Conservation (phyloP, 2,888 invertebrate genomes). For the Operophtera brumata region DNA sequence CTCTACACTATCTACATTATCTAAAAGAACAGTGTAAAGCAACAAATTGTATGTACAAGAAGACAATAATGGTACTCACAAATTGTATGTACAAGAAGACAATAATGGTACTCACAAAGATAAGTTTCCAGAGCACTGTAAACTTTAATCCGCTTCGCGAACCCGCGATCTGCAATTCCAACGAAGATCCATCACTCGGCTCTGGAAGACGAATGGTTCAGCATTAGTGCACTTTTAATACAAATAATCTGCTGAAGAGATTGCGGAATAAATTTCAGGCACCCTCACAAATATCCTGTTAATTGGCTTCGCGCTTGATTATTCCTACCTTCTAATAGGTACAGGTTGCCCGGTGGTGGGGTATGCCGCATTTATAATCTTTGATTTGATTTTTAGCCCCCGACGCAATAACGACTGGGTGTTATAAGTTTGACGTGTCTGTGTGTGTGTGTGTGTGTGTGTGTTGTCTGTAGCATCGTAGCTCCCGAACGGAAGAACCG, state of each 20-base stretch:
- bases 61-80: no score
- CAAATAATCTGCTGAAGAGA: conserved; percentile 18
- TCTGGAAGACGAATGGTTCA: conserved; percentile 26
- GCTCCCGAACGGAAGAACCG: no score
- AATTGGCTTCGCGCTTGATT: background rate
- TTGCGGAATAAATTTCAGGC: conserved; percentile 19
- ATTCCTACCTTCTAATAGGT: conserved; percentile 5
- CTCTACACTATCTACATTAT: no score
- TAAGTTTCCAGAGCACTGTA: background rate
- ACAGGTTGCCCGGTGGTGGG: no score
- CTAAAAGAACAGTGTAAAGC: background rate
- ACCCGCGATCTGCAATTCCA: conserved; percentile 29
- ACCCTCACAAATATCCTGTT: conserved; percentile 8
- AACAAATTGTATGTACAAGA: background rate
- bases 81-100: no score
- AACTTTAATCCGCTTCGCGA: background rate
- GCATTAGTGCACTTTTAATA: conserved; percentile 31
- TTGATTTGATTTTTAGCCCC: no score
- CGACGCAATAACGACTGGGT: no score
- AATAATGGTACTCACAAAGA: background rate
- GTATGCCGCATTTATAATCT: no score
- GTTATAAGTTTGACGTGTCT: no score
- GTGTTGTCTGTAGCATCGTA: no score
- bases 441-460: no score
- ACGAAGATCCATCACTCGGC: conserved; percentile 22